Evolutionary conservation across 2,888 invertebrate species (phyloP).

Genomic region (Ennomos erosarius): DNA sequence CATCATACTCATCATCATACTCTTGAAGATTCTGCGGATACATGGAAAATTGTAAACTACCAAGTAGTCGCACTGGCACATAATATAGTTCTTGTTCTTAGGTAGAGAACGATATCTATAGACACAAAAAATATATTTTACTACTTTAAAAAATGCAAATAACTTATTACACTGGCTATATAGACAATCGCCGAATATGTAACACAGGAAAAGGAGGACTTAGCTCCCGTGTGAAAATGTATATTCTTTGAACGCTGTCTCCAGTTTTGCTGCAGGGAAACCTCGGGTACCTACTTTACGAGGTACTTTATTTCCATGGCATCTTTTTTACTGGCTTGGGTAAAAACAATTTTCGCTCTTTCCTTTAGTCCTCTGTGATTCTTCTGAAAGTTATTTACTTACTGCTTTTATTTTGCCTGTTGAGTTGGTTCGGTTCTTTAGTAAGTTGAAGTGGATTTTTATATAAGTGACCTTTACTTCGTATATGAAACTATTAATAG

Average conservation of each 20-base stretch:
- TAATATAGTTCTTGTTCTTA: neutral
- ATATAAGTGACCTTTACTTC: neutral
- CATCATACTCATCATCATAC: too few species aligned
- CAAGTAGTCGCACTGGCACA: too few species aligned
- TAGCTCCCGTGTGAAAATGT: conserved; percentile 36
- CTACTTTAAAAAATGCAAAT: conserved; percentile 27
- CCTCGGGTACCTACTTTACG: conserved; percentile 36
- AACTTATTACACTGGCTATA: conserved; percentile 23
- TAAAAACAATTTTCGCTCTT: conserved; percentile 40
- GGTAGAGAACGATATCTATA: neutral
- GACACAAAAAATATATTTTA: neutral
- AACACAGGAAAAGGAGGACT: conserved; percentile 31
- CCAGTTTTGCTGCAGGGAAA: conserved; percentile 20
- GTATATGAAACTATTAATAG: neutral
- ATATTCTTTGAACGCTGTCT: conserved; percentile 32
- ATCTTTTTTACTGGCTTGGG: conserved; percentile 41
- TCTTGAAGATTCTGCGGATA: too few species aligned
- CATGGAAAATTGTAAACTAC: too few species aligned
- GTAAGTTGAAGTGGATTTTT: neutral
- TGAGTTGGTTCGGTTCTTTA: conserved; percentile 21
- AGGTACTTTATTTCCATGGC: conserved; percentile 39
- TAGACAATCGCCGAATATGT: conserved; percentile 38
- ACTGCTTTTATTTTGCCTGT: conserved; percentile 30
- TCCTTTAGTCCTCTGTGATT: conserved; percentile 36
- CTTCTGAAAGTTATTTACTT: conserved; percentile 40